Percentiles rank a stretch among this genome's conserved stretches.
Conservation (phyloP, 2,888 invertebrate genomes). For the Amphipoea oculea region DNA sequence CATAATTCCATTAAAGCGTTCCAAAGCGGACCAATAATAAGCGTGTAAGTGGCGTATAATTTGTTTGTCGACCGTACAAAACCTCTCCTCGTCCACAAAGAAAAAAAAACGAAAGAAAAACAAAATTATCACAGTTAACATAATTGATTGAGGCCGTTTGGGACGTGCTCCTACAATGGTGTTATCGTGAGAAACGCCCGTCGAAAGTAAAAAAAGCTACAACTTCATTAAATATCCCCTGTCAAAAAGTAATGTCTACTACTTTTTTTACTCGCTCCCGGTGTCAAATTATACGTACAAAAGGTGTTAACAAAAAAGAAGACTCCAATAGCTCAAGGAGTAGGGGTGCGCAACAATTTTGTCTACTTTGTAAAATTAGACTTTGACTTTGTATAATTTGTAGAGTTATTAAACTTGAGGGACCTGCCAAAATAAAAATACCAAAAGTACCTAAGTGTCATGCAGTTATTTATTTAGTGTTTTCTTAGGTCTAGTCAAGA, state of each 20-base stretch:
- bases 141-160: slow-evolving; percentile 88
- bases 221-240: slow-evolving; percentile 90
- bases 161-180: slow-evolving; percentile 87
- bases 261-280: slow-evolving; percentile 88
- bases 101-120: slow-evolving; percentile 71
- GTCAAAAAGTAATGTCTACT: slow-evolving; percentile 89
- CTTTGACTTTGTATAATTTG: slow-evolving; percentile 1
- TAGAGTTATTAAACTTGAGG: background rate
- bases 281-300: slow-evolving; percentile 90
- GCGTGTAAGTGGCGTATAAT: slow-evolving; percentile 86
- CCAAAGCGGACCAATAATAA: slow-evolving; percentile 76
- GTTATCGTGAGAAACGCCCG: slow-evolving; percentile 84
- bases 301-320: slow-evolving; percentile 90
- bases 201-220: slow-evolving; percentile 79
- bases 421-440: background rate
- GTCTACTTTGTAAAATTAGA: slow-evolving; percentile 63
- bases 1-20: slow-evolving; percentile 68
- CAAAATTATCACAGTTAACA: slow-evolving; percentile 89
- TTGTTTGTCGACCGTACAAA: slow-evolving; percentile 84
- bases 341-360: slow-evolving; percentile 83
- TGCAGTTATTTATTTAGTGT: background rate
- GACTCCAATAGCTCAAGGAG: slow-evolving; percentile 76
- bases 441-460: background rate
- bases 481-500: background rate
- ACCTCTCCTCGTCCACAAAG: slow-evolving; percentile 70